These are phyloP conservation scores for Heterodera carotae DNA, from an alignment of 1,140 invertebrate species.

Conservation along the genomic window DNA sequence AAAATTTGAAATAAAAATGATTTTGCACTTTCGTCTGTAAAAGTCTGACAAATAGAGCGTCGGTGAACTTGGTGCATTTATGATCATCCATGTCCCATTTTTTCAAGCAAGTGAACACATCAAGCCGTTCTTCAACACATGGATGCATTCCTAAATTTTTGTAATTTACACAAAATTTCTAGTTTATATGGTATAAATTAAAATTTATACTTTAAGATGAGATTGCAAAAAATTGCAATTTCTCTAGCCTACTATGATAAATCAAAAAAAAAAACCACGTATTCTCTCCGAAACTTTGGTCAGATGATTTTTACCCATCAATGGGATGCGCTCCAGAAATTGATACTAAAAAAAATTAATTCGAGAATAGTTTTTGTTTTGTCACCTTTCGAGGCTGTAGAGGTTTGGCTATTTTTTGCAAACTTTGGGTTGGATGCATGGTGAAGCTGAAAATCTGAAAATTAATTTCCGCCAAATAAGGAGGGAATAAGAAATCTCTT, in stretches of 20 bases:
- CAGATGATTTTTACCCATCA: background rate
- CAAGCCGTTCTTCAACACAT: background rate
- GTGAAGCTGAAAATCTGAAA: background rate
- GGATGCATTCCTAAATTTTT: background rate
- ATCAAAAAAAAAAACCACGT: background rate
- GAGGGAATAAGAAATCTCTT: too few species aligned
- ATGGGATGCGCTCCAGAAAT: background rate
- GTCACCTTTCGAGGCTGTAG: background rate
- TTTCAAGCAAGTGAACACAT: background rate
- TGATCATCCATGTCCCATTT: background rate
- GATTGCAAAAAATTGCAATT: too few species aligned
- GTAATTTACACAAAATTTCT: too few species aligned
- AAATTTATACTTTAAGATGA: too few species aligned
- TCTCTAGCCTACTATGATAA: too few species aligned
- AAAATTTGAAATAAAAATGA: background rate
- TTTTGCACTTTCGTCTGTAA: too few species aligned
- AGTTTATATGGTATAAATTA: too few species aligned
- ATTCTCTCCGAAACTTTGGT: background rate
- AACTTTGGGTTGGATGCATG: slow-evolving; percentile 3
- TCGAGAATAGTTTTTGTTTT: background rate
- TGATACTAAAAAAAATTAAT: background rate
- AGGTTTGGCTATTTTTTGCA: slow-evolving; percentile 66
- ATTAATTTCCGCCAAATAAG: too few species aligned
- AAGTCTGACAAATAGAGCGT: background rate
- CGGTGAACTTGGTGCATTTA: background rate